Evolutionary conservation across 2,888 invertebrate genomes (phyloP).

Genomic region (Clistopyga incitator): DNA sequence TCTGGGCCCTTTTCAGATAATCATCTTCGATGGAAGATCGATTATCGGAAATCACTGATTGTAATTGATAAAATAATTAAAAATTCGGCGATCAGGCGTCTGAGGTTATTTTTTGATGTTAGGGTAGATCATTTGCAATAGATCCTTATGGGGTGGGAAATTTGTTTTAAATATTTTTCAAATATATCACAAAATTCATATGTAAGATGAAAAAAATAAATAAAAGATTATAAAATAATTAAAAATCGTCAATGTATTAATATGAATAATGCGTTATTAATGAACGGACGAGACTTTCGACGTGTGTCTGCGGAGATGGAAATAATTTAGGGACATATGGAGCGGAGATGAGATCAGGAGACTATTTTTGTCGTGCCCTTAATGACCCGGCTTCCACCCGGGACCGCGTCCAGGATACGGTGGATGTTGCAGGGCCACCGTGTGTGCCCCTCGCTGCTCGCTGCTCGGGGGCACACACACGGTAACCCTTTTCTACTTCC

Average conservation of each 20-base stretch:
- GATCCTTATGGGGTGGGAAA: too few species aligned
- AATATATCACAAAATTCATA: too few species aligned
- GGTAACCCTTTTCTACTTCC: neutral
- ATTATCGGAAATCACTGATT: conserved; percentile 57
- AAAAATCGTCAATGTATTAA: neutral
- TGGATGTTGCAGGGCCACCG: neutral
- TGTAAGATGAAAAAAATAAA: too few species aligned
- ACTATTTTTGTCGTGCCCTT: conserved; percentile 60
- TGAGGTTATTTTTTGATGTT: neutral
- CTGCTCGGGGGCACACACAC: neutral
- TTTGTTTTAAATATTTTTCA: too few species aligned
- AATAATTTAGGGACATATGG: conserved; percentile 61
- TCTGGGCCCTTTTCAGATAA: conserved; percentile 20
- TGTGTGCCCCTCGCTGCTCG: neutral
- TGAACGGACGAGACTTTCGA: conserved; percentile 77
- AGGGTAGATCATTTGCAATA: too few species aligned
- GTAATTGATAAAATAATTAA: conserved; percentile 62
- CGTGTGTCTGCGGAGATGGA: conserved; percentile 66
- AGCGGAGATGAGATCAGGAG: conserved; percentile 58
- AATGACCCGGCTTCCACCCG: conserved; percentile 49
- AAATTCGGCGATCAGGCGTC: conserved; percentile 11
- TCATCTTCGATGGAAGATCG: conserved; percentile 44
- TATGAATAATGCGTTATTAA: conserved; percentile 49
- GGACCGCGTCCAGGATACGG: conserved; percentile 30
- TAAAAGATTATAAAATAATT: conserved; percentile 64